Evolutionary conservation across 1,140 invertebrate genomes (phyloP).

Genomic region (Akabosia matsudoensis): DNA sequence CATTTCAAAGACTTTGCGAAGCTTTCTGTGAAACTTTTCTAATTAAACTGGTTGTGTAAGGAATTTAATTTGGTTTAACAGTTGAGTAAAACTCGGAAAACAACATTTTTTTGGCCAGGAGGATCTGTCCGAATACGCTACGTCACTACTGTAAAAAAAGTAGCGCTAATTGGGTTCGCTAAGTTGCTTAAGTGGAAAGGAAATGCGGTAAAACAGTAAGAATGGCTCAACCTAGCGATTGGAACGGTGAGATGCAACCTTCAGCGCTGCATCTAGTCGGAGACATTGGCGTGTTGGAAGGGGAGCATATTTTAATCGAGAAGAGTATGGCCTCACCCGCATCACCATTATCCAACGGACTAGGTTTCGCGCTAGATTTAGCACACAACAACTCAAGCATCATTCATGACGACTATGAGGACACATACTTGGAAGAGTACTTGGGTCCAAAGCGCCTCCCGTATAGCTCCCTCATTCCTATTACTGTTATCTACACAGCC

Average conservation of each 20-base stretch:
- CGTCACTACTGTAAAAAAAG: no score
- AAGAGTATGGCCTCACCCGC: not conserved
- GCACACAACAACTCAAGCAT: not conserved
- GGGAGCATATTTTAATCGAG: not conserved
- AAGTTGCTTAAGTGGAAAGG: not conserved
- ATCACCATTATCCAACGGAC: not conserved
- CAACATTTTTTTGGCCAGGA: no score
- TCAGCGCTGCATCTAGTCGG: not conserved
- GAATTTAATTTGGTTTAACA: no score
- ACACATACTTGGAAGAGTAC: constrained; percentile 46
- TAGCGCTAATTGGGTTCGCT: not conserved
- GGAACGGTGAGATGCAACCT: not conserved
- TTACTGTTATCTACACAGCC: constrained; percentile 53
- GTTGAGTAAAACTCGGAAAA: no score
- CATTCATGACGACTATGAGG: constrained; percentile 21
- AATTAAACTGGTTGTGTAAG: no score
- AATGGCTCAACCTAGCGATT: not conserved
- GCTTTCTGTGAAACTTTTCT: no score
- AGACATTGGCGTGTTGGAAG: not conserved
- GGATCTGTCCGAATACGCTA: no score
- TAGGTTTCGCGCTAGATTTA: not conserved
- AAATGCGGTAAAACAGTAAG: not conserved
- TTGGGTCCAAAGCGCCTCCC: constrained; percentile 51
- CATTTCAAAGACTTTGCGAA: no score
- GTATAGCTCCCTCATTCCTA: constrained; percentile 50